These are phyloP conservation scores for Cyclargus thomasi DNA, from an alignment of 1,140 invertebrate species.

Conservation along the genomic window DNA sequence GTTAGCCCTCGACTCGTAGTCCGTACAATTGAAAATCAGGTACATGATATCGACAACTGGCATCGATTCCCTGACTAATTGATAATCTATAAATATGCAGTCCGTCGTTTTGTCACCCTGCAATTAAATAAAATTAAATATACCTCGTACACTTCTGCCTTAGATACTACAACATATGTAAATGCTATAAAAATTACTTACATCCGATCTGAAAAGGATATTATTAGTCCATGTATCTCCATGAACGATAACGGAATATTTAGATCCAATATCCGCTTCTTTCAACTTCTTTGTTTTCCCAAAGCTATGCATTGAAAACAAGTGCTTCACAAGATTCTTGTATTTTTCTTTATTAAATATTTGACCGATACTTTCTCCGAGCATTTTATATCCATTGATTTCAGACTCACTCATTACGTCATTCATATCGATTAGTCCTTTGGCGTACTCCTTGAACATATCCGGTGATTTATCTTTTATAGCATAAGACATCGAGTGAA, in stretches of 20 bases:
- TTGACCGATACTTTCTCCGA: slow-evolving; percentile 16
- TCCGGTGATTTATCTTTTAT: slow-evolving; percentile 25
- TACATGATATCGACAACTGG: not conserved
- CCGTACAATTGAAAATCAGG: not conserved
- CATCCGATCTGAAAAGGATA: slow-evolving; percentile 25
- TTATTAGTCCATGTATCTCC: slow-evolving; percentile 30
- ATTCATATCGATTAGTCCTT: slow-evolving; percentile 25
- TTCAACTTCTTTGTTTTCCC: slow-evolving; percentile 11
- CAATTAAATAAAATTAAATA: not conserved
- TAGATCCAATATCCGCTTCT: slow-evolving; percentile 20
- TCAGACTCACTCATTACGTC: not conserved
- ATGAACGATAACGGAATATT: slow-evolving; percentile 26
- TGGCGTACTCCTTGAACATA: slow-evolving; percentile 18
- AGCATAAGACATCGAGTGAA: slow-evolving; percentile 31
- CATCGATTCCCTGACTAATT: not conserved
- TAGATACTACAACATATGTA: no score
- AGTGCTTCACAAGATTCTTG: slow-evolving; percentile 19
- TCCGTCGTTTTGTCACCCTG: not conserved
- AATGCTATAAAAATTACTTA: not conserved
- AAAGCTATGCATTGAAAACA: not conserved
- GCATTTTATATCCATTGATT: not conserved
- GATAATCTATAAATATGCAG: not conserved
- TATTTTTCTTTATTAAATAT: slow-evolving; percentile 25
- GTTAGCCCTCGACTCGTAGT: not conserved
- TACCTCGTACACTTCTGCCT: no score